Base-by-base conservation (phyloP, 2,888 invertebrate genomes). In the Gastrophysa polygoni region DNA sequence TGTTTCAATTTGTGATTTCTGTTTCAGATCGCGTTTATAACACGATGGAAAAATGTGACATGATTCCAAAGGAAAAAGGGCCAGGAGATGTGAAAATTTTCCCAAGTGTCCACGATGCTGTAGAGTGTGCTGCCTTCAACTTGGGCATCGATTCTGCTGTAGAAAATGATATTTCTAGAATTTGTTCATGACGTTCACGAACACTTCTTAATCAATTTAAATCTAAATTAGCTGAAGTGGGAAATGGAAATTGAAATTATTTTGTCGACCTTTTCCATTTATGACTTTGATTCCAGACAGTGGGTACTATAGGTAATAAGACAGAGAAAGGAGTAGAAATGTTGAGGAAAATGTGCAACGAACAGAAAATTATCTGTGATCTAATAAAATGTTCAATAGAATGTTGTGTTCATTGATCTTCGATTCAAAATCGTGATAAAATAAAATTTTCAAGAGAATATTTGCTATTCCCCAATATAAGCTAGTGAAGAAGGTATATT, bases 61-160 rank as follows among this genome's bases (percentile, higher is more conserved):
- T 83, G 0, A 74, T 85, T 29, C 84, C 86, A 38, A 84, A 85
- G 0, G 86, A 85, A 50, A 81, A 83, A 47, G 78, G 84, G 1
- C 76, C 78, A 29, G 14, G 11, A 7, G 43, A 8, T 3, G 82
- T 85, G 61, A 79, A 81, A 64, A 82, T 86, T 24, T 89, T 88
- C 71, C 86, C 88, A 3, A 87, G 88, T 0, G 78, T 88, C 16
- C 87, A 89, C 68, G 89, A 89, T 78, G 88, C 89, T 24, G 87
- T 89, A 1, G 73, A 78, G 63, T 75, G 70, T 92, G 93, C 81
- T 8, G 51, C 58, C 14, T 55, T 34, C 21, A 20, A n/a, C 5
- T 18, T 55, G 17, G 44, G 50, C 4, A 24, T 59, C 14, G 5
- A 17, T 11, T 10, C 43, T 18, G 18, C 17, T 16, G 43, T n/a